A percentile compares a stretch with the other conserved stretches of the same genome.
Evolutionary conservation across 2,888 invertebrate species (phyloP).

Genomic region (Sisyra terminalis): DNA sequence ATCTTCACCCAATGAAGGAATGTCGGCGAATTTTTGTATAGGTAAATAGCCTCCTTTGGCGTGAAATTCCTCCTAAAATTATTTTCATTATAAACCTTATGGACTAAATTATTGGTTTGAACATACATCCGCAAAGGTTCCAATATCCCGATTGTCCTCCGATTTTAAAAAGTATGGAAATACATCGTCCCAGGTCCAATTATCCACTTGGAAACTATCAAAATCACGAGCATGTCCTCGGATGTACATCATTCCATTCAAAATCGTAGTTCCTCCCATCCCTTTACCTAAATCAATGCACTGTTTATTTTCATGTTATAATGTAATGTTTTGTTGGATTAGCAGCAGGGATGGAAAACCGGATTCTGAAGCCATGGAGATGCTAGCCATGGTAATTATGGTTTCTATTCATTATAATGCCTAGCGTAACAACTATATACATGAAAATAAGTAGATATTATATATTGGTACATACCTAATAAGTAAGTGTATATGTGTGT

Average conservation of each 20-base stretch:
- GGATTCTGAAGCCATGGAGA: no score
- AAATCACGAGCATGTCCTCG: slow-evolving; percentile 10
- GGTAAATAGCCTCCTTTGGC: slow-evolving; percentile 12
- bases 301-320: no score
- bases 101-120: neutral
- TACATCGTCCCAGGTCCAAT: slow-evolving; percentile 10
- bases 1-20: slow-evolving; percentile 12
- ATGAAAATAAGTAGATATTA: no score
- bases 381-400: no score
- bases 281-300: slow-evolving; percentile 10
- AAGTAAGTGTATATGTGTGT: no score
- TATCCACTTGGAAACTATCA: slow-evolving; percentile 7
- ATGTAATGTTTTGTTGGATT: no score
- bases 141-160: slow-evolving; percentile 10
- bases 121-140: slow-evolving; percentile 4
- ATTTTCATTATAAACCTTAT: neutral
- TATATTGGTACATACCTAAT: no score
- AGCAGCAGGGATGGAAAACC: no score
- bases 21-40: slow-evolving; percentile 12
- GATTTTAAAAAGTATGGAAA: slow-evolving; percentile 11
- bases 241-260: slow-evolving; percentile 12
- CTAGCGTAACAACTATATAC: no score
- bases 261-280: slow-evolving; percentile 9
- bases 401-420: no score
- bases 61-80: slow-evolving; percentile 11